These are phyloP conservation scores for Sander lucioperca DNA, from an alignment of 2,113 vertebrate species.

Conservation along the genomic window DNA sequence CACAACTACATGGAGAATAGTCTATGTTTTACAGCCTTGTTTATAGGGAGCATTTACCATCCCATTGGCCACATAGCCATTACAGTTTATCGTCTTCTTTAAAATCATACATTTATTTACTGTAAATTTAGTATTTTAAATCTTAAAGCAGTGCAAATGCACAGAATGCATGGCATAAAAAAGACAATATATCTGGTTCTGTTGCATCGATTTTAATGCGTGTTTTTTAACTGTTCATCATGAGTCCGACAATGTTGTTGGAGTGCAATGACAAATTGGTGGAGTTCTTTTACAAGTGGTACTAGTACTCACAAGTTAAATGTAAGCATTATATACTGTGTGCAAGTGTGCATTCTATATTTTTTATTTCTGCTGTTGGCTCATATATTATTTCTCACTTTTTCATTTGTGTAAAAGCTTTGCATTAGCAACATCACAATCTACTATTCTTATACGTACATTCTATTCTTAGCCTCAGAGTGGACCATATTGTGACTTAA, in stretches of 20 bases:
- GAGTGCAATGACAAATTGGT: background rate
- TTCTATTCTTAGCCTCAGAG: background rate
- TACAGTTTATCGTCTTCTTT: background rate
- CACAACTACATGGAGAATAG: background rate
- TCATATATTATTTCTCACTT: background rate
- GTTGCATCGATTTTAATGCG: background rate
- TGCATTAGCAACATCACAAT: background rate
- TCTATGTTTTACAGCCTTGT: background rate
- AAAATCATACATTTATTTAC: background rate
- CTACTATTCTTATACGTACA: background rate
- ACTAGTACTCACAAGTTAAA: background rate
- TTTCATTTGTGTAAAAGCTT: background rate
- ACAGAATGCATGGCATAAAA: too few relatives aligned
- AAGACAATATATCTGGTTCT: background rate
- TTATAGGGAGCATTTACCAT: background rate
- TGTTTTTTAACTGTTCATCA: background rate
- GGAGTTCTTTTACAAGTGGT: background rate
- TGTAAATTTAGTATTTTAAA: background rate
- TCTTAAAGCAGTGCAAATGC: background rate
- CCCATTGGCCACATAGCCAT: background rate
- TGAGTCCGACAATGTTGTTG: background rate
- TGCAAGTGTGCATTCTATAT: background rate
- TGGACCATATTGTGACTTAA: background rate
- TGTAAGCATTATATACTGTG: background rate
- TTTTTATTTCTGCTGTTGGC: background rate